Evolutionary conservation across 2,888 invertebrate genomes (phyloP).

Genomic region (Drosophila percnosoma): DNA sequence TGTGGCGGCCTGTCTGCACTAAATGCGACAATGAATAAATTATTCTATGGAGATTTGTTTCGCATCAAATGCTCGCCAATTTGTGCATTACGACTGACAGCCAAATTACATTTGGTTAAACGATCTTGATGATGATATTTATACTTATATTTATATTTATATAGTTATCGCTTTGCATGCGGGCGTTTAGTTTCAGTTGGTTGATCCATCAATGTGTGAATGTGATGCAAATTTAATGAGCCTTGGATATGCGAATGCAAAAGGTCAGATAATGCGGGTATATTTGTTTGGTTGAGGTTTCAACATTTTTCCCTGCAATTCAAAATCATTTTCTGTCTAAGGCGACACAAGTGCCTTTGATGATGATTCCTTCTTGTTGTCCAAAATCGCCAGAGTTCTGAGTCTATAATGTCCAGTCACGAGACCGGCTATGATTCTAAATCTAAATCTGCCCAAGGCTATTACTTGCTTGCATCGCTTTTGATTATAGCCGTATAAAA

Average conservation of each 20-base stretch:
- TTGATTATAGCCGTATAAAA: neutral
- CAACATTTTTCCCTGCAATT: too few relatives aligned
- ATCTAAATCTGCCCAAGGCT: neutral
- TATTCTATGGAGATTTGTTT: neutral
- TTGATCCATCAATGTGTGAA: slow-evolving; percentile 3
- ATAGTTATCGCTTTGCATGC: slow-evolving; percentile 1
- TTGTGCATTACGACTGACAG: slow-evolving; percentile 23
- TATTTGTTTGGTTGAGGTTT: neutral
- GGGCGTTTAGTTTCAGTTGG: neutral
- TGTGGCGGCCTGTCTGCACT: neutral
- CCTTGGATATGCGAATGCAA: neutral
- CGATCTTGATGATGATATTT: neutral
- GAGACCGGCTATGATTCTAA: neutral
- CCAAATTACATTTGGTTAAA: slow-evolving; percentile 2
- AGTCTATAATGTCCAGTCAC: neutral
- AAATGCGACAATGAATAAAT: slow-evolving; percentile 56
- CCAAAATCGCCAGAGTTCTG: neutral
- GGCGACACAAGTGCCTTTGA: neutral
- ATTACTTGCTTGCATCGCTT: neutral
- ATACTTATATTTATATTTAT: neutral
- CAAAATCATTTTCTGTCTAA: neutral
- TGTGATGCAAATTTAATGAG: slow-evolving; percentile 15
- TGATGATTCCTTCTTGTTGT: neutral
- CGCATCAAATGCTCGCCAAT: slow-evolving; percentile 25
- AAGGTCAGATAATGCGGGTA: neutral